phyloP scores from a whole-genome alignment of 2,888 invertebrate species.

The Eremobia ochroleuca region DNA sequence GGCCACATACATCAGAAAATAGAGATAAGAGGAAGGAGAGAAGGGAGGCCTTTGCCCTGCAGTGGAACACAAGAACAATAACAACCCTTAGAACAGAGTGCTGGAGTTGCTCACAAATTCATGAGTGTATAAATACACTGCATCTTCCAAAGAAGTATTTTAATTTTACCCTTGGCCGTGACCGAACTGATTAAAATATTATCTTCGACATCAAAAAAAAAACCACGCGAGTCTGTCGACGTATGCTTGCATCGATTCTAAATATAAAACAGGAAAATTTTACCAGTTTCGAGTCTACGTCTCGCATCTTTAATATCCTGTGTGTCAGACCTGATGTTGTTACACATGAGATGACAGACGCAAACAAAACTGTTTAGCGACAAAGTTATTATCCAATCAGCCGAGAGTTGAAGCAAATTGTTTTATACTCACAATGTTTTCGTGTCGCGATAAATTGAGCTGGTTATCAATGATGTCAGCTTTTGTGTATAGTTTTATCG shows the following conservation, averaged over 20 bases:
- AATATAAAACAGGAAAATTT: neutral
- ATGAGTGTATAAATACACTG: neutral
- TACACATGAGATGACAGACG: slow-evolving; percentile 46
- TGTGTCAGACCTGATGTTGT: slow-evolving; percentile 52
- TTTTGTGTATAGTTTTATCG: slow-evolving; percentile 62
- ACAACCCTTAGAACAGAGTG: neutral
- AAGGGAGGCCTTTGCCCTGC: neutral
- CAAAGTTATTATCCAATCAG: slow-evolving; percentile 71
- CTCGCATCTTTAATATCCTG: slow-evolving; percentile 21
- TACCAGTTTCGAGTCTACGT: neutral
- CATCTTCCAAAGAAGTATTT: slow-evolving; percentile 8
- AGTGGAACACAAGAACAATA: neutral
- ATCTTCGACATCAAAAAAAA: slow-evolving; percentile 17
- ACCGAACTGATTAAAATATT: slow-evolving; percentile 8
- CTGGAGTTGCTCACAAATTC: neutral
- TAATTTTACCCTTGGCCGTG: slow-evolving; percentile 18
- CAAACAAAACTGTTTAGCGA: slow-evolving; percentile 66
- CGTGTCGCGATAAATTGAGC: slow-evolving; percentile 60
- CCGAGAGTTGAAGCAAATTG: slow-evolving; percentile 64
- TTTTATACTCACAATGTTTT: slow-evolving; percentile 59
- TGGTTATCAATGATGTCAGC: slow-evolving; percentile 69
- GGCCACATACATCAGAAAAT: neutral
- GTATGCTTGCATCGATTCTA: neutral
- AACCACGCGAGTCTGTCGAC: neutral
- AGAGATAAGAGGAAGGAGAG: neutral